Evolutionary conservation across 2,797 vertebrate genomes (phyloP).

Genomic region (Champsocephalus gunnari): DNA sequence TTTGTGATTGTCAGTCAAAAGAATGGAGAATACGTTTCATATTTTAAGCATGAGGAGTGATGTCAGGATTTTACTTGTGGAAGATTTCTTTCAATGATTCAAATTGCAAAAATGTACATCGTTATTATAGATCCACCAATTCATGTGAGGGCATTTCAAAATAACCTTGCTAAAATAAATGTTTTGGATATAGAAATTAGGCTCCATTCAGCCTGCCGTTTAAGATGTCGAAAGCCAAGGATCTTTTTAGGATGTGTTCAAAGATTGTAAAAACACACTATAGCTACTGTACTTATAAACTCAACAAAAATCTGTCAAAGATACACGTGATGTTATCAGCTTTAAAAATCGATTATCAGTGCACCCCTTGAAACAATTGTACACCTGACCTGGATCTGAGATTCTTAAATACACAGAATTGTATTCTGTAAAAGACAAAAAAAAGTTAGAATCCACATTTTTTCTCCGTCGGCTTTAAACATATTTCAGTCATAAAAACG

Average conservation of each 20-base stretch:
- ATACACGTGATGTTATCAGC: background rate
- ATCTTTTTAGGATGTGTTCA: background rate
- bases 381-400: background rate
- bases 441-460: background rate
- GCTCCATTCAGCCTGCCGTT: background rate
- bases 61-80: constrained; percentile 21
- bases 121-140: constrained; percentile 18
- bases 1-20: constrained; percentile 84
- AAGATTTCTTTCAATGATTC: constrained; percentile 2
- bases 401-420: background rate
- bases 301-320: background rate
- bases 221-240: background rate
- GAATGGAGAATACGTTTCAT: constrained; percentile 78
- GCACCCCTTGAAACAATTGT: background rate
- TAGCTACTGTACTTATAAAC: background rate
- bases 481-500: background rate
- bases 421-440: background rate
- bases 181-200: background rate
- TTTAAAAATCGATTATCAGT: background rate
- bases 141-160: background rate
- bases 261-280: background rate
- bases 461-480: background rate
- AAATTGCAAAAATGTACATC: constrained; percentile 3
- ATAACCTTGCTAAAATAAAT: background rate
- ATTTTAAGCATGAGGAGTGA: constrained; percentile 90